phyloP scores from a whole-genome alignment of 1,140 invertebrate genomes.

The Zaprionus capensis region DNA sequence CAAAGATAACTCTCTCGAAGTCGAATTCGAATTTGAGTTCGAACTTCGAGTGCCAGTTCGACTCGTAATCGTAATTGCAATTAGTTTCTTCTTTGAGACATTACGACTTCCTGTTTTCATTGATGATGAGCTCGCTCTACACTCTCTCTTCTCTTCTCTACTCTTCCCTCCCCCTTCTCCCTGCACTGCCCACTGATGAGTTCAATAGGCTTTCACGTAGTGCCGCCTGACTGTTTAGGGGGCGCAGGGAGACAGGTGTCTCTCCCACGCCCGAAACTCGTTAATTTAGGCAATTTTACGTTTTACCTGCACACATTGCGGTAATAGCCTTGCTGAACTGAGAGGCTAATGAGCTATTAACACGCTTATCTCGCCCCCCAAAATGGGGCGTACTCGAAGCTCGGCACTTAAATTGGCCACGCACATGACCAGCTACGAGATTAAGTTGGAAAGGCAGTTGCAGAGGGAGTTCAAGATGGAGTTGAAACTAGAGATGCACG shows the following conservation, averaged over 20 bases:
- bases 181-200: slow-evolving; percentile 6
- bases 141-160: neutral
- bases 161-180: neutral
- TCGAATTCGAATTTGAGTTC: too few relatives aligned
- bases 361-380: slow-evolving; percentile 61
- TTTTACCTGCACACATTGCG: slow-evolving; percentile 18
- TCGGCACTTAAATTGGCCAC: slow-evolving; percentile 50
- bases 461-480: neutral
- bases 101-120: slow-evolving; percentile 43
- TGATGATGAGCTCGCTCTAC: slow-evolving; percentile 22
- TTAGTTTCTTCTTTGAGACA: slow-evolving; percentile 30
- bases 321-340: slow-evolving; percentile 35
- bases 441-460: neutral
- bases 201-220: slow-evolving; percentile 35
- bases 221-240: neutral
- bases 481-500: neutral
- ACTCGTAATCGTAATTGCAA: slow-evolving; percentile 20
- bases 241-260: slow-evolving; percentile 28
- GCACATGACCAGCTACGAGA: slow-evolving; percentile 43
- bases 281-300: slow-evolving; percentile 22
- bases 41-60: neutral
- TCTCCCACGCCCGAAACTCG: slow-evolving; percentile 42
- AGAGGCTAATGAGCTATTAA: slow-evolving; percentile 71
- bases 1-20: neutral
- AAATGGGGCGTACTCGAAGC: slow-evolving; percentile 17